phyloP scores from a whole-genome alignment of 2,797 vertebrate species.

The Ptychadena robeensis region DNA sequence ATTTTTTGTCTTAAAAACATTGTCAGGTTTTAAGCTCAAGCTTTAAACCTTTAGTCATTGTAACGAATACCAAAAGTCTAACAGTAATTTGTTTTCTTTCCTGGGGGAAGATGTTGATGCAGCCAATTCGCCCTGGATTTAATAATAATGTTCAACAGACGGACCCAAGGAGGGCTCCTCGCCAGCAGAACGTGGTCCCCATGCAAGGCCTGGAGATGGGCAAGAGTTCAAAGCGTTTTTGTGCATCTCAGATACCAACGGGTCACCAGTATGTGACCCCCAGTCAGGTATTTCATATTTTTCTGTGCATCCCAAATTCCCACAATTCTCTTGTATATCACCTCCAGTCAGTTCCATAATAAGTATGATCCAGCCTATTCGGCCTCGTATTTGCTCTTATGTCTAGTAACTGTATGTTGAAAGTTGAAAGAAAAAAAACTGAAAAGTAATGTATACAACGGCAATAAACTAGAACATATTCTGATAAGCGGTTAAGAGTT shows the following conservation, averaged over 20 bases:
- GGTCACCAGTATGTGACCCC: constrained; percentile 70
- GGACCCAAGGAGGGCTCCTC: constrained; percentile 68
- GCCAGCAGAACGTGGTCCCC: constrained; percentile 69
- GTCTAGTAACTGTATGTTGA: no score
- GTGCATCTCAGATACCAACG: constrained; percentile 67
- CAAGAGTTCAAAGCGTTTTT: constrained; percentile 70
- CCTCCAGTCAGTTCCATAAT: constrained; percentile 73
- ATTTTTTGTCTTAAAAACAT: neutral
- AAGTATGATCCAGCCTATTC: no score
- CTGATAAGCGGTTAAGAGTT: no score
- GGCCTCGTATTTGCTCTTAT: no score
- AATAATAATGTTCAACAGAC: constrained; percentile 71
- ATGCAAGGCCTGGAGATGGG: constrained; percentile 68
- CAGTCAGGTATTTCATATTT: constrained; percentile 77
- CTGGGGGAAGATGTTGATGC: constrained; percentile 81
- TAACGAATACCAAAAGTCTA: neutral
- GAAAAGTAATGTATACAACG: no score
- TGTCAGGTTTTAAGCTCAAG: neutral
- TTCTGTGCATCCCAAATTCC: constrained; percentile 68
- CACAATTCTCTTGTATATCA: constrained; percentile 68
- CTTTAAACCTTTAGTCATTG: neutral
- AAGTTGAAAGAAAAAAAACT: no score
- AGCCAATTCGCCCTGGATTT: constrained; percentile 71
- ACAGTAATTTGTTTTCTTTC: constrained; percentile 46
- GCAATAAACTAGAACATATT: no score